Evolutionary conservation across 30 jellyfish, hydroid and myxozoan species (phyloP), one percentile per base, ranked within the genome.

Genomic region (Turritopsis dohrnii): DNA sequence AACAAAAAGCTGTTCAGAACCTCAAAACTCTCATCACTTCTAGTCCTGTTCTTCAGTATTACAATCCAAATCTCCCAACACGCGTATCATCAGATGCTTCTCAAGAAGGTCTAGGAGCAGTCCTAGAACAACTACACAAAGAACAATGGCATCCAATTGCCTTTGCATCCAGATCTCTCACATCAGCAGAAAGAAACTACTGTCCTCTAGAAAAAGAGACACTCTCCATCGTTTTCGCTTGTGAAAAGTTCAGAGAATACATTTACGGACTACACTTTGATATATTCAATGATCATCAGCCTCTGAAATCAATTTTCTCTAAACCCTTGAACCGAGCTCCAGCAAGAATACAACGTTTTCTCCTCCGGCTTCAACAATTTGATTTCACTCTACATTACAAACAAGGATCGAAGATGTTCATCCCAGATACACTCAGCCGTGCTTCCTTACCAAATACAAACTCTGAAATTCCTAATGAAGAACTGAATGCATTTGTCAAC

Each of bases 131-230:
- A n/a, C n/a, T n/a, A n/a, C n/a, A 96, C 54, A 52, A 65, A n/a
- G 29, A 73, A 3, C 60, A 53, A 19, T 79, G 90, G 90, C 77
- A 84, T 23, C 96, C 96, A 28, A 79, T 87, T 41, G 96, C 96
- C 26, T 89, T 23, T 71, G 96, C 96, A 65, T 79, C 89, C 13
- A 83, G 96, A n/a, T 53, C 96, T 25, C 81, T 89, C 52, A 76
- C 82, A 3, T 71, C 82, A 22, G 82, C 87, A 1, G 88, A 72
- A 82, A 69, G 66, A 82, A 53, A 82, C 26, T 82, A 82, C 29
- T 82, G 88, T 75, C 89, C 65, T 54, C 23, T 75, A 72, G 84
- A 85, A 85, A 76, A 60, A 75, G n/a, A n/a, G n/a, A n/a, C n/a
- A n/a, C n/a, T n/a, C n/a, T n/a, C n/a, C n/a, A n/a, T n/a, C n/a